Evolutionary conservation across 1,140 invertebrate species (phyloP).

Genomic region (Orchestia grillus): DNA sequence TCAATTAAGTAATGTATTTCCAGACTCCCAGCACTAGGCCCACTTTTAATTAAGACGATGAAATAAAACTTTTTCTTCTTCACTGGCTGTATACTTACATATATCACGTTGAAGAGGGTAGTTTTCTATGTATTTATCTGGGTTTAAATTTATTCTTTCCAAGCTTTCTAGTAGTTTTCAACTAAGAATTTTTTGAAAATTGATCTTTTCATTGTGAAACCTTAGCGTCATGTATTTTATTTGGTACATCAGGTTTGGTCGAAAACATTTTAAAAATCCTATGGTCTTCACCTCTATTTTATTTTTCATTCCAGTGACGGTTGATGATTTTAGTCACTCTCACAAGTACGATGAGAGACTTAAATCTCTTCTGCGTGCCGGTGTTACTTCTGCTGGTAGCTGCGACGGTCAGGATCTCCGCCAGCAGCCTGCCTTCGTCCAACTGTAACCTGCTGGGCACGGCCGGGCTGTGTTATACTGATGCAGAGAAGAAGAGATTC

Average conservation of each 20-base stretch:
- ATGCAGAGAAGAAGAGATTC: not conserved
- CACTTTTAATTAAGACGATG: no score
- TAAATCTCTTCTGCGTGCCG: not conserved
- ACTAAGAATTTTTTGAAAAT: no score
- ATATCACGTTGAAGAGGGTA: no score
- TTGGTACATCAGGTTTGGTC: not conserved
- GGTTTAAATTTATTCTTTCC: no score
- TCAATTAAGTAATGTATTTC: no score
- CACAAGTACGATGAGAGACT: not conserved
- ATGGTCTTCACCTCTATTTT: not conserved
- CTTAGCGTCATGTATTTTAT: no score
- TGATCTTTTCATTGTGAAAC: no score
- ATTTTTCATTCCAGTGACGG: not conserved
- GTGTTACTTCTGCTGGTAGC: not conserved
- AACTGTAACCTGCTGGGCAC: not conserved
- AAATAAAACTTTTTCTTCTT: no score
- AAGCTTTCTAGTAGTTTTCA: no score
- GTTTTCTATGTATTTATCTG: no score
- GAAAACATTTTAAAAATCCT: not conserved
- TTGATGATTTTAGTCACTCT: not conserved
- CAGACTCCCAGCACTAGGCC: no score
- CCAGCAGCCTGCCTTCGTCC: not conserved
- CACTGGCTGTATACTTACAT: no score
- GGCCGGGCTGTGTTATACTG: not conserved
- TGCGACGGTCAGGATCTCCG: not conserved